Conservation (phyloP, 2,888 invertebrate species). For the Lottia gigantea region DNA sequence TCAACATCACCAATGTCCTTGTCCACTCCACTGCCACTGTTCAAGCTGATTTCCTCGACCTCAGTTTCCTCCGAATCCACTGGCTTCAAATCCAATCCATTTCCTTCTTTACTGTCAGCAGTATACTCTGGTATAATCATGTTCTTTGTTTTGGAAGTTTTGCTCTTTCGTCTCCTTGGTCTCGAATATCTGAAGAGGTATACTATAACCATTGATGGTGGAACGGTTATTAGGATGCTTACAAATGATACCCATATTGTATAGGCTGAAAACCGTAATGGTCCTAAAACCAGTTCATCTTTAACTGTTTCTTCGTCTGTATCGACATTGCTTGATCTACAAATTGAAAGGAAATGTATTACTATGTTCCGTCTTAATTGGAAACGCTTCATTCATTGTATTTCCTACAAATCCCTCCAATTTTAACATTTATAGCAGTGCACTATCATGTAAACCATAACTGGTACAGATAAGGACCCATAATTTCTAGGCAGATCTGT, state of each 20-base stretch:
- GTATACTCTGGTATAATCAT: background rate
- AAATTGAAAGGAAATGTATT: background rate
- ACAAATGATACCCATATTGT: constrained; percentile 40
- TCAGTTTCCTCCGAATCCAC: background rate
- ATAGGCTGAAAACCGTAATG: constrained; percentile 42
- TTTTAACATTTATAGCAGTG: too few relatives aligned
- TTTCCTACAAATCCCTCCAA: too few relatives aligned
- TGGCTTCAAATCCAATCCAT: too few relatives aligned
- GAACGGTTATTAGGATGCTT: constrained; percentile 56
- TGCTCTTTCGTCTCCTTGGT: constrained; percentile 11
- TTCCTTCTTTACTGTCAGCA: background rate
- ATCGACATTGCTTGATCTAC: background rate
- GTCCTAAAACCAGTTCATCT: constrained; percentile 36
- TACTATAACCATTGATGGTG: constrained; percentile 58
- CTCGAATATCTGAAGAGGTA: constrained; percentile 46
- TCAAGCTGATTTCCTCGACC: background rate
- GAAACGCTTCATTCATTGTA: too few relatives aligned
- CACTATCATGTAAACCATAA: too few relatives aligned
- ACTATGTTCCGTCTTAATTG: too few relatives aligned
- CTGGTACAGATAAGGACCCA: too few relatives aligned
- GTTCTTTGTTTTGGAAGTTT: background rate
- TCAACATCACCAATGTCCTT: background rate
- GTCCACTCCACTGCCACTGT: background rate
- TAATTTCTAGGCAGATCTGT: too few relatives aligned
- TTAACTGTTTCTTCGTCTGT: constrained; percentile 29